Percentiles rank a stretch among this genome's conserved stretches.
phyloP scores from a whole-genome alignment of 53 echinoderm and acorn worm species.

The Patiria pectinifera region DNA sequence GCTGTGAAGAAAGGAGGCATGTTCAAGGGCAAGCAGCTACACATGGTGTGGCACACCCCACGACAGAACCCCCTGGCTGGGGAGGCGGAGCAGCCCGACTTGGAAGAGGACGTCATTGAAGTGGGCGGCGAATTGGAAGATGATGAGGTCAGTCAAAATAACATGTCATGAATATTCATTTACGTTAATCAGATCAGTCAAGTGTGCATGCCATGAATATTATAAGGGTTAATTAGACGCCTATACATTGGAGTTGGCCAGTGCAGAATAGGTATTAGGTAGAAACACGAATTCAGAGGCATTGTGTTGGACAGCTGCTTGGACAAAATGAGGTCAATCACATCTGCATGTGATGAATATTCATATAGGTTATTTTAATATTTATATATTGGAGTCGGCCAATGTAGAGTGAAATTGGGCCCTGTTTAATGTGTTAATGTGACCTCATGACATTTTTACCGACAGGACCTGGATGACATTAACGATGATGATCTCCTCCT shows the following conservation, averaged over 20 bases:
- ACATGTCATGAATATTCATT: not conserved
- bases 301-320: too few species aligned
- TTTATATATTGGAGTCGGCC: too few species aligned
- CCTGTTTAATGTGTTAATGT: not conserved
- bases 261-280: too few species aligned
- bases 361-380: too few species aligned
- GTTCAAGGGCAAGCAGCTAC: conserved; percentile 79
- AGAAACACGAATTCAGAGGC: not conserved
- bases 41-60: conserved; percentile 81
- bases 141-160: conserved; percentile 62
- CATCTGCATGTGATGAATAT: too few species aligned
- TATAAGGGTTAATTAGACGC: too few species aligned
- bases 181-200: not conserved
- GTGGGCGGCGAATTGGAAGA: conserved; percentile 53
- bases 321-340: too few species aligned
- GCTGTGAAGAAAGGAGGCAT: conserved; percentile 78
- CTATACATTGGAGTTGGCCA: not conserved
- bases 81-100: conserved; percentile 44
- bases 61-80: conserved; percentile 39
- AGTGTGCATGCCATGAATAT: not conserved
- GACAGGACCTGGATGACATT: conserved; percentile 62
- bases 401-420: not conserved
- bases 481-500: conserved; percentile 66
- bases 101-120: conserved; percentile 49
- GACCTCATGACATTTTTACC: not conserved